A percentile compares a stretch with the other conserved stretches of the same genome.
Conservation (phyloP, 2,797 vertebrate genomes). For the Aulostomus chinensis region DNA sequence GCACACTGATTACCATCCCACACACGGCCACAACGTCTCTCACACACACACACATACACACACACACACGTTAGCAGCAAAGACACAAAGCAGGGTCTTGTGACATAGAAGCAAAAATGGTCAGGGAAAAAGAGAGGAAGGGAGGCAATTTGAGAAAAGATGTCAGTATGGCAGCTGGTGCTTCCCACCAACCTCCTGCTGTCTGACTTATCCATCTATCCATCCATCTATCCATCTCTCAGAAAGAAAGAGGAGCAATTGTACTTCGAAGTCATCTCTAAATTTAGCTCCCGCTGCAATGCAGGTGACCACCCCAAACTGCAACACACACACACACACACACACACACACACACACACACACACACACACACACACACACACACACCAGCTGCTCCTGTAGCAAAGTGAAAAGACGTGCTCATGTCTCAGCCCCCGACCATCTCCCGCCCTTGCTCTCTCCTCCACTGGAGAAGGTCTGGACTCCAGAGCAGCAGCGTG, state of each 20-base stretch:
- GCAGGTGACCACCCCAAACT: slow-evolving; percentile 74
- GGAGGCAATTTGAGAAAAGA: slow-evolving; percentile 25
- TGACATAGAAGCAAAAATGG: slow-evolving; percentile 30
- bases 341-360: too few relatives aligned
- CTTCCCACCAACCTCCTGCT: slow-evolving; percentile 65
- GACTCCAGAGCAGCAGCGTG: too few relatives aligned
- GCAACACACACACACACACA: too few relatives aligned
- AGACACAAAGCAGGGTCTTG: slow-evolving; percentile 17
- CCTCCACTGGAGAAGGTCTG: too few relatives aligned
- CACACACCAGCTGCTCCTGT: too few relatives aligned
- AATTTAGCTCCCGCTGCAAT: slow-evolving; percentile 70
- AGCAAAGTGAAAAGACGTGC: too few relatives aligned
- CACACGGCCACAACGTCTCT: too few relatives aligned
- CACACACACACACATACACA: too few relatives aligned
- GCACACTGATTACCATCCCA: slow-evolving; percentile 35
- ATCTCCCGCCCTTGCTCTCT: too few relatives aligned
- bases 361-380: too few relatives aligned
- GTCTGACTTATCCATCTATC: slow-evolving; percentile 30
- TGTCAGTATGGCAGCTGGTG: slow-evolving; percentile 46
- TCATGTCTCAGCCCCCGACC: too few relatives aligned
- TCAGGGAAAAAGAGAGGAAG: background rate
- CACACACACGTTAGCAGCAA: too few relatives aligned
- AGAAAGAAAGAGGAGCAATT: slow-evolving; percentile 32
- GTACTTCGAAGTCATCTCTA: slow-evolving; percentile 55
- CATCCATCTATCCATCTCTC: slow-evolving; percentile 8